Base-by-base conservation (phyloP, 2,888 invertebrate genomes). In the Brachyptera risi region DNA sequence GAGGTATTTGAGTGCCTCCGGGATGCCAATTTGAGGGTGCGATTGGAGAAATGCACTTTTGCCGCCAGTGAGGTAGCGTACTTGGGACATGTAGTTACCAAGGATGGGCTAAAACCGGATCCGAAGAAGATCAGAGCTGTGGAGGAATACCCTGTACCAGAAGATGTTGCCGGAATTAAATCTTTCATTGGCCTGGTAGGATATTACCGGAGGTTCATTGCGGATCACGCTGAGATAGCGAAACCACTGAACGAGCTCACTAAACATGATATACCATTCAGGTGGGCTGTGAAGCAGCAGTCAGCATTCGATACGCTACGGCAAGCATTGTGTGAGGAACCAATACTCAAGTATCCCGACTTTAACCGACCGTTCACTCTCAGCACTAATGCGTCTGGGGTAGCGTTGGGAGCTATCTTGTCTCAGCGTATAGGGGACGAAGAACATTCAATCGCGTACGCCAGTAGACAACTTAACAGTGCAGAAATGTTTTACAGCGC, bases 111-210 rank as follows among this genome's bases (percentile, higher is more conserved):
- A 3, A 58, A 54, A 50, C 63, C 65, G 1, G 62, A 61, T 38
- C 54, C 64, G 17, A n/a, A n/a, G n/a, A n/a, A n/a, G n/a, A n/a
- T n/a, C n/a, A n/a, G n/a, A n/a, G n/a, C n/a, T n/a, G n/a, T 67
- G 1, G 17, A 61, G 38, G 26, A 60, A 3, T 65, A 59, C 21
- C 59, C 64, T 3, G 35, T 11, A 11, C 65, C 65, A 0, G 54
- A n/a, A 13, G 62, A 56, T 4, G 59, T 54, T 4, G 65, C 64
- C 26, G 49, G 56, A 0, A 40, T 67, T 23, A 51, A 62, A 35
- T 24, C 47, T n/a, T 73, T 71, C 56, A 21, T 72, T 1, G 71
- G 69, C n/a, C 24, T 71, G 1, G 63, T 63, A 7, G 66, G 68
- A 1, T 73, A 69, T n/a, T n/a, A n/a, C n/a, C n/a, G n/a, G n/a